Evolutionary conservation across 2,113 vertebrate species (phyloP), one percentile per base, ranked within the genome.

Genomic region (Chaetura pelagica): DNA sequence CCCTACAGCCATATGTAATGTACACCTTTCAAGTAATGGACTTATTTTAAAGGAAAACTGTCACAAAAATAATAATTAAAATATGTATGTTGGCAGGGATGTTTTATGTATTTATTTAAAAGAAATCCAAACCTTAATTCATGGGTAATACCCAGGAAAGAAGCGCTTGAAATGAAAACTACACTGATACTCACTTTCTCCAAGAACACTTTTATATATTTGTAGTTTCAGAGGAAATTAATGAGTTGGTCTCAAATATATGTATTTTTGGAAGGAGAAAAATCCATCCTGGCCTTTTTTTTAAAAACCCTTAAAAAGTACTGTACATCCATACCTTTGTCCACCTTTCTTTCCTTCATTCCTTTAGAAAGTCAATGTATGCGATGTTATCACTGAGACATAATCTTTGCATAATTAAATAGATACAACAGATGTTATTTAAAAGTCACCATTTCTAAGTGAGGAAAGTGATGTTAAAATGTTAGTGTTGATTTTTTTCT

Each of bases 161-260:
- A 96, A 96, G 40, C 51, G 15, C 89, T 96, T 85, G 73, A 97
- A 86, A 96, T 96, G 94, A 97, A 96, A 97, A 69, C 7, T 96
- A 66, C 44, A 66, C 30, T 42, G 58, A 32, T 4, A 16, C 19
- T 14, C 19, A 54, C n/a, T 93, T 96, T 90, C 87, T 69, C 21
- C 32, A 66, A 86, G 38, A 46, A 44, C 66, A 91, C 49, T 18
- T 83, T 72, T 35, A 87, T 58, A 30, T 78, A 62, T 92, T 77
- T 73, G 42, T 46, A 58, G 57, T 52, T 90, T 76, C 29, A 89
- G 91, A 81, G 17, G 9, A 78, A 84, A 61, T 12, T 40, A 2
- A 62, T 59, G 2, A 62, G 18, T 34, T 76, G 29, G 38, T 52
- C 68, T 77, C n/a, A 10, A 2, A 32, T 78, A 35, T 14, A 21